These are phyloP conservation scores for Pogoniulus pusillus DNA, from an alignment of 2,797 vertebrate genomes.

Conservation along the genomic window DNA sequence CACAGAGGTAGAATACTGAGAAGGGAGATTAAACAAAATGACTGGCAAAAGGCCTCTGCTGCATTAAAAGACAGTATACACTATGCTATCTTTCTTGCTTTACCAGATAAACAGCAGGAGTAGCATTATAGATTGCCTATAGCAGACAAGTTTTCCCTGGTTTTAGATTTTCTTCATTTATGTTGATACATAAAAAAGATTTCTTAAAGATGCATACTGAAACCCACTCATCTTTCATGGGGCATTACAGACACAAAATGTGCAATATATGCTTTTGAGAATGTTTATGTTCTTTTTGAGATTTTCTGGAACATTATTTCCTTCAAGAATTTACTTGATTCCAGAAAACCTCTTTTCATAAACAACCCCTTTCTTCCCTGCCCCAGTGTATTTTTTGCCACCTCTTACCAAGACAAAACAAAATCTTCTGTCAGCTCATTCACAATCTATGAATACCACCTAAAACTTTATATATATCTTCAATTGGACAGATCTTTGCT, in stretches of 20 bases:
- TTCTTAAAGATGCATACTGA: background rate
- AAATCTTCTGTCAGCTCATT: background rate
- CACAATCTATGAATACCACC: background rate
- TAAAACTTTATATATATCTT: background rate
- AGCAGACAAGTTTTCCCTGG: background rate
- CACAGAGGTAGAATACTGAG: constrained; percentile 33
- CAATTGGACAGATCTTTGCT: background rate
- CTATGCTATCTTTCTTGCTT: background rate
- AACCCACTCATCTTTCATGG: background rate
- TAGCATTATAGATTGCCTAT: background rate
- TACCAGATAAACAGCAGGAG: background rate
- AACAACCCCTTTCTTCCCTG: background rate
- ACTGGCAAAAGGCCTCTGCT: background rate
- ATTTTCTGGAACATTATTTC: background rate
- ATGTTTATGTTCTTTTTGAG: background rate
- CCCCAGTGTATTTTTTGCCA: background rate
- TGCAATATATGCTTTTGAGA: background rate
- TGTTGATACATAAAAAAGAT: background rate
- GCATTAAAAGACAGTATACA: background rate
- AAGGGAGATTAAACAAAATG: constrained; percentile 10
- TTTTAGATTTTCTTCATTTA: background rate
- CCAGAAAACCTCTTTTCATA: background rate
- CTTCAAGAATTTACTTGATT: background rate
- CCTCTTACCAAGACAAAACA: background rate
- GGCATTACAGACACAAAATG: background rate